Conservation (phyloP, 2,888 invertebrate species). For the Folsomia manolachei region DNA sequence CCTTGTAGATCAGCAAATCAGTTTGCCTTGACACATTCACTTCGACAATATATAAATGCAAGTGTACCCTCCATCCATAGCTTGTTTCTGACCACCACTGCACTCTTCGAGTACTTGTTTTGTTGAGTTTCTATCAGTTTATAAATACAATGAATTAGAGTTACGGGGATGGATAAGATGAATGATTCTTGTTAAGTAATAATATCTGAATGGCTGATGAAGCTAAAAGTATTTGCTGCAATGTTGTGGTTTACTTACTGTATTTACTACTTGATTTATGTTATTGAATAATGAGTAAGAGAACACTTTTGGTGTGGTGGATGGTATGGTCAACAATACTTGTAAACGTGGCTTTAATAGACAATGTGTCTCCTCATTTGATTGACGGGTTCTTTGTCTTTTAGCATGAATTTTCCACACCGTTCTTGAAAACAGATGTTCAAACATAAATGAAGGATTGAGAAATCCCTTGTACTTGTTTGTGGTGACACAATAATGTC, state of each 20-base stretch:
- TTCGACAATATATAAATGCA: too few relatives aligned
- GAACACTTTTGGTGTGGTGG: background rate
- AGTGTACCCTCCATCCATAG: too few relatives aligned
- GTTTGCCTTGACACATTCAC: slow-evolving; percentile 27
- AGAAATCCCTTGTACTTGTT: background rate
- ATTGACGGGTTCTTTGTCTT: background rate
- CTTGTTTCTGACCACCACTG: too few relatives aligned
- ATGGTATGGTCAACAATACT: background rate
- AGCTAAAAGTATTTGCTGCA: too few relatives aligned
- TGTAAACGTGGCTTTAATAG: background rate
- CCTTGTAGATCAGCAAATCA: slow-evolving; percentile 5
- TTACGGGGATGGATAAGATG: too few relatives aligned
- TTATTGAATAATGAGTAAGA: too few relatives aligned
- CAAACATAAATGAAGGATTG: too few relatives aligned
- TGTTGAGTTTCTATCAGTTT: too few relatives aligned
- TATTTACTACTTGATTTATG: background rate
- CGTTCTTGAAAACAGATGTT: background rate
- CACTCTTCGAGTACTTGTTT: too few relatives aligned
- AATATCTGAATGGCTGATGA: too few relatives aligned
- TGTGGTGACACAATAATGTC: background rate
- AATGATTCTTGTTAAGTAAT: too few relatives aligned
- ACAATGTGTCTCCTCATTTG: background rate
- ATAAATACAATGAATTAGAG: too few relatives aligned
- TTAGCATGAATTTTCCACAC: background rate
- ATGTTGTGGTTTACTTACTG: background rate